Evolutionary conservation across 2,888 invertebrate genomes (phyloP).

Genomic region (Anoplius nigerrimus): DNA sequence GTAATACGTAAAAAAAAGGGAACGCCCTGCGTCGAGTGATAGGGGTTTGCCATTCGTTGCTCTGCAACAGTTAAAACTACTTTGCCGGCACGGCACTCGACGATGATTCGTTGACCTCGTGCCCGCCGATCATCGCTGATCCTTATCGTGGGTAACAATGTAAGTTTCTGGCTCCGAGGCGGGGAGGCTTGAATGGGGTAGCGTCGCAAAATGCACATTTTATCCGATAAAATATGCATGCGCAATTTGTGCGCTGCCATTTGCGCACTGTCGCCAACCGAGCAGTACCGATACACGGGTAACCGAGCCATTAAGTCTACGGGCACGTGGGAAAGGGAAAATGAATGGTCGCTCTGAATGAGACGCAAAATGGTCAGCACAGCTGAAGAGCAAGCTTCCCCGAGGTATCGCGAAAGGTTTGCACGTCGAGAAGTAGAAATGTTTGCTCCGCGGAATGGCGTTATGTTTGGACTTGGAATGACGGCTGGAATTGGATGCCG

Average conservation of each 20-base stretch:
- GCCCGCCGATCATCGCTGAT: too few relatives aligned
- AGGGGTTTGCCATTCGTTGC: background rate
- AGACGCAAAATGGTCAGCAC: constrained; percentile 74
- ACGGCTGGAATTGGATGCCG: constrained; percentile 70
- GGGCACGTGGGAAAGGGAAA: constrained; percentile 41
- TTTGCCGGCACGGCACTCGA: too few relatives aligned
- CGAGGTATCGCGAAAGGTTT: constrained; percentile 62
- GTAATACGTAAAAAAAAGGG: constrained; percentile 55
- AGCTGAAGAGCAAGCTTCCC: constrained; percentile 63
- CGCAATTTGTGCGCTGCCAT: constrained; percentile 40
- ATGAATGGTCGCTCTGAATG: constrained; percentile 68
- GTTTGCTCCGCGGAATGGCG: constrained; percentile 73
- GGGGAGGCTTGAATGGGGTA: too few relatives aligned
- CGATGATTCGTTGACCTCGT: too few relatives aligned
- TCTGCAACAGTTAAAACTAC: background rate
- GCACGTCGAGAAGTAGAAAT: constrained; percentile 69
- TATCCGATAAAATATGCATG: constrained; percentile 31
- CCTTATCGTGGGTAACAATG: too few relatives aligned
- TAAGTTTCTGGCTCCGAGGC: too few relatives aligned
- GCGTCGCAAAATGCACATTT: background rate
- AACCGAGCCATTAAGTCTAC: constrained; percentile 48
- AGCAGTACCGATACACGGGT: constrained; percentile 40
- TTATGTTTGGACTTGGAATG: constrained; percentile 74
- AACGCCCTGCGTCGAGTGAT: constrained; percentile 24
- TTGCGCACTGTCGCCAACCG: constrained; percentile 30